Base-by-base conservation (phyloP, 2,888 invertebrate genomes). In the Latrodectus elegans region DNA sequence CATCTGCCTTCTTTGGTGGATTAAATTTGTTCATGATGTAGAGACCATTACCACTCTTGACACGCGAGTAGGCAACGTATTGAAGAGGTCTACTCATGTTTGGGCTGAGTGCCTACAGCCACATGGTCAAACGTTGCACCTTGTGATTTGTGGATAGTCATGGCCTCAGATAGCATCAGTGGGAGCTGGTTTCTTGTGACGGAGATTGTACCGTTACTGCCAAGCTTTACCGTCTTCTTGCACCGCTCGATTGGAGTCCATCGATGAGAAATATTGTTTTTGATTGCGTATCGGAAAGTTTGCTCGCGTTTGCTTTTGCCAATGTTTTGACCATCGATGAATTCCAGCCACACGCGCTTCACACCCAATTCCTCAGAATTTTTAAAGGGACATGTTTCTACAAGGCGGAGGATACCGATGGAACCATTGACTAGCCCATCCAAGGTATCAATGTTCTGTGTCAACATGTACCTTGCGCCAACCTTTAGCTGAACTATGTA, bases 101-200 rank as follows among this genome's bases (percentile, higher is more conserved):
- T 38, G 38, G 38, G 38, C 38, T 38, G 4, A 6, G n/a, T 38
- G 1, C 38, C 38, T 38, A 67, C 10, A 12, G 67, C 67, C 3
- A 10, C 10, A 17, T 17, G 22, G 3, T 67, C 67, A 67, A 51
- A 76, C 1, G 88, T 84, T 8, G 53, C 64, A 14, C 90, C 90
- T 84, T 90, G 90, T 8, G 84, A 60, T 77, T 90, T 90, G 8
- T 75, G 51, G 26, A 90, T 88, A 0, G 90, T 90, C 52, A 90
- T 89, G 52, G 84, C 90, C 68, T 90, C 89, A 9, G 90, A 90
- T 8, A 88, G 74, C 11, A 89, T 75, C 4, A 90, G 52, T 15
- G 90, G 90, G 73, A 90, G 89, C 73, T 90, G 90, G 4, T 11
- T 72, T 38, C 89, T 67, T n/a, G 67, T 67, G 4, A 8, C 67